Evolutionary conservation across 2,888 invertebrate species (phyloP).

Genomic region (Creontiades dilutus): DNA sequence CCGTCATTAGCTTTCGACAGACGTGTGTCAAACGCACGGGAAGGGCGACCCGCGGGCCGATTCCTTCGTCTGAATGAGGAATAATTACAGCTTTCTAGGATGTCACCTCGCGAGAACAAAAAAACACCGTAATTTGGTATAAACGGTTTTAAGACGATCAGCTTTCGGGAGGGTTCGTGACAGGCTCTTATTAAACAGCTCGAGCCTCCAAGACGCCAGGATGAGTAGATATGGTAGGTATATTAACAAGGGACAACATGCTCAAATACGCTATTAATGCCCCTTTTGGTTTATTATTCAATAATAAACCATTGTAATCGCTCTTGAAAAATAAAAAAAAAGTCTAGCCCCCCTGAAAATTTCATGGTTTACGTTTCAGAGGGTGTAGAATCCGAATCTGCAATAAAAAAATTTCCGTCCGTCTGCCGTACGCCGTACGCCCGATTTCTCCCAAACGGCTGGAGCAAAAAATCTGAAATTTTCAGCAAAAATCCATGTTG

Average conservation of each 20-base stretch:
- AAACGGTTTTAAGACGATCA: not conserved
- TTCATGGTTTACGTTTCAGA: no score
- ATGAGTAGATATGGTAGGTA: not conserved
- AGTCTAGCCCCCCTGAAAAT: no score
- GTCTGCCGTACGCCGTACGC: no score
- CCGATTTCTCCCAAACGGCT: no score
- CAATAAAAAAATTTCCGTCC: no score
- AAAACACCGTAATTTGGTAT: not conserved
- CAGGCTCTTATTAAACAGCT: not conserved
- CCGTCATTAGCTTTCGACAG: not conserved
- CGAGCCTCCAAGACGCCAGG: not conserved
- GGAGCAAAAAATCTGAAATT: no score
- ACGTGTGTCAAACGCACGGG: constrained; percentile 25
- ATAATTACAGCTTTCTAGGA: constrained; percentile 21
- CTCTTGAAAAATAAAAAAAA: no score
- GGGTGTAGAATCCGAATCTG: no score
- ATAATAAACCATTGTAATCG: no score
- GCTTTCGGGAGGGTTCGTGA: not conserved
- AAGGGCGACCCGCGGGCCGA: not conserved
- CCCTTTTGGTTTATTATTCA: no score
- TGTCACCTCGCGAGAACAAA: constrained; percentile 22
- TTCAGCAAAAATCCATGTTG: no score
- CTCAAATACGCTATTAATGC: not conserved
- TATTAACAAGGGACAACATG: not conserved
- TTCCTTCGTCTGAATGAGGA: not conserved